Percentiles rank a stretch among this genome's conserved stretches.
These are phyloP conservation scores for Thrips palmi DNA, from an alignment of 1,140 invertebrate genomes.

Conservation along the genomic window DNA sequence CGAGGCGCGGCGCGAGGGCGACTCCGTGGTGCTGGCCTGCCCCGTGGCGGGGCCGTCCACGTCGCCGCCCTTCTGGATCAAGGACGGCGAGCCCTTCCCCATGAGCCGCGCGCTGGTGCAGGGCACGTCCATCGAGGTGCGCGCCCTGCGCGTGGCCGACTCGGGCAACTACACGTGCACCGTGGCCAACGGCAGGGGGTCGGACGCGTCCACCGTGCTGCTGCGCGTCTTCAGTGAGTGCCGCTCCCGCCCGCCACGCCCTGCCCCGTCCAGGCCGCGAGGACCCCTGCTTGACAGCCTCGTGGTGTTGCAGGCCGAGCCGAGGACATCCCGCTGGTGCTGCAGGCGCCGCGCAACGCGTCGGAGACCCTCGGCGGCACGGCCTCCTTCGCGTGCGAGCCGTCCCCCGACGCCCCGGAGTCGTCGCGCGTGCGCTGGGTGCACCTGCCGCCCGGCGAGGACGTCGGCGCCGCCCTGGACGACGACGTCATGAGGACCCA, in stretches of 20 bases:
- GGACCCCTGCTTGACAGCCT: no score
- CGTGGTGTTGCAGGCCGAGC: constrained; percentile 1
- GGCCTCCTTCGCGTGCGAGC: no score
- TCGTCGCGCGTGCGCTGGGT: no score
- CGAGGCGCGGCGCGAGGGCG: constrained; percentile 11
- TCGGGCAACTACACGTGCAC: constrained; percentile 14
- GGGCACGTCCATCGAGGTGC: constrained; percentile 2
- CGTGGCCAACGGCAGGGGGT: constrained; percentile 10
- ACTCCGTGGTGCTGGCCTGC: constrained; percentile 1
- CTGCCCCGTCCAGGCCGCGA: no score
- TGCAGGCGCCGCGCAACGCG: not conserved
- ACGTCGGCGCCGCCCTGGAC: no score
- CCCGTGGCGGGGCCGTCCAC: no score
- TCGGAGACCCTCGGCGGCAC: no score
- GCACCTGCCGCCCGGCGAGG: no score
- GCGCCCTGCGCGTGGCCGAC: constrained; percentile 3
- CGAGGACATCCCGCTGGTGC: not conserved
- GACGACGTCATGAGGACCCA: not conserved
- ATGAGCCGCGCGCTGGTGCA: not conserved
- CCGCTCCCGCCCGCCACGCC: constrained; percentile 4
- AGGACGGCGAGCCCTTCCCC: no score
- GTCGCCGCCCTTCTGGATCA: no score
- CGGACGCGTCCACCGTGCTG: constrained; percentile 3
- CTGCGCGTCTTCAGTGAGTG: constrained; percentile 3
- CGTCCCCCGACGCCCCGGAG: no score